Base-by-base conservation (phyloP, 2,113 vertebrate genomes). In the Glaucomys volans region DNA sequence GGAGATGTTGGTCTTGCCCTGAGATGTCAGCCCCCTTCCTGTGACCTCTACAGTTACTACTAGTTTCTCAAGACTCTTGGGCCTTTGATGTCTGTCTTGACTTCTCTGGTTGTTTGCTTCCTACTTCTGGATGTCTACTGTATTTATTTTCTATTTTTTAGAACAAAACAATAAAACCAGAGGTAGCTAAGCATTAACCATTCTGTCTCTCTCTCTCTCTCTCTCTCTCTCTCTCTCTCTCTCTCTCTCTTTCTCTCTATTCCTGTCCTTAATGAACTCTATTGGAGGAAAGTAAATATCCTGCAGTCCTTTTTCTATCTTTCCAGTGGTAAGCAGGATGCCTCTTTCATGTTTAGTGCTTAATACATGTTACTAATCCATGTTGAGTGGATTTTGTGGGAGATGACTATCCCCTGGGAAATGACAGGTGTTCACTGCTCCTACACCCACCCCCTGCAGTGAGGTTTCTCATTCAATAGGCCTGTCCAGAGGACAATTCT, bases 401-500 rank as follows among this genome's bases (percentile, higher is more conserved):
- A 84, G 32, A 84, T 18, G 44, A 88, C 35, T 76, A 6, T 88
- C 88, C 18, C n/a, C 24, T 92, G 42, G 32, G 42, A 76, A 75
- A 75, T 42, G n/a, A 90, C 50, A 69, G 22, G 67, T 42, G 3
- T 28, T 66, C 4, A 52, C 79, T 83, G 24, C 18, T 69, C 10
- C 22, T 85, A 50, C 7, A 62, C 44, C 35, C 40, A 90, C 71
- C 35, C 74, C 72, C 26, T 83, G 9, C 57, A 74, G 52, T 75
- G 57, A 84, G 18, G 18, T 80, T 18, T 83, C 54, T 95, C 72
- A 88, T 52, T 93, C 52, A 89, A 44, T 35, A 81, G 30, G 7
- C 14, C n/a, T 80, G 84, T 92, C 87, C 44, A 75, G 50, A 93
- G 75, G 72, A 80, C 32, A 87, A 52, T 87, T 90, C 37, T 87